Evolutionary conservation across 2,113 vertebrate genomes (phyloP), one percentile per base, ranked within the genome.

Genomic region (Oncorhynchus nerka): DNA sequence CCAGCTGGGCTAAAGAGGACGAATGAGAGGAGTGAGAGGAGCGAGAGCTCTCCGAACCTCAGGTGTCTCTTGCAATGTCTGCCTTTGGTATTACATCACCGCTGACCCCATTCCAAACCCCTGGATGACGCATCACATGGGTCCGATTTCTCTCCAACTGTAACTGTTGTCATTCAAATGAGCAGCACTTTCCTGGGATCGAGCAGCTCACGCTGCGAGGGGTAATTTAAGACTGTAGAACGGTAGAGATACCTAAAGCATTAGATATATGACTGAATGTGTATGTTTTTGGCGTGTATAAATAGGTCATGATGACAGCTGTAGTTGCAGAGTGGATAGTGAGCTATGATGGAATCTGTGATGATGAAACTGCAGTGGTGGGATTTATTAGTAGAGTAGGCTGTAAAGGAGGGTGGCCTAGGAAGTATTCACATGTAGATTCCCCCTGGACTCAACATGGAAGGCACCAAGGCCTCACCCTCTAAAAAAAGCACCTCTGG

Each of bases 401-500:
- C 75, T 70, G 51, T 39, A 26, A 67, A 48, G 78, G 77, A 49
- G 71, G 69, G 78, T 7, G 24, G 5, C 66, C 59, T 84, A 89
- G 84, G 83, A 90, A 89, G 89, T 87, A 83, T 86, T 90, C 78
- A 79, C 83, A 89, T 82, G 85, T 82, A 70, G 81, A 84, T 86
- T 93, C 89, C 82, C 82, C 22, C n/a, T n/a, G 85, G 89, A 88
- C 81, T 85, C 89, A 89, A 85, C 83, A 74, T 80, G 89, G 89
- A 88, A 88, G 90, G 88, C 90, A 84, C 67, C 69, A 83, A 91
- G 89, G 87, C 84, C 90, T 93, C 86, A 84, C 89, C 83, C 88
- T 88, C 92, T 93, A 94, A 95, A 96, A 95, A 92, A 93, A 94
- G 88, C 77, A 78, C 68, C 39, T 75, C 62, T 83, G 75, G 88